Base-by-base conservation (phyloP, 2,113 vertebrate genomes). In the Pygoscelis antarcticus region DNA sequence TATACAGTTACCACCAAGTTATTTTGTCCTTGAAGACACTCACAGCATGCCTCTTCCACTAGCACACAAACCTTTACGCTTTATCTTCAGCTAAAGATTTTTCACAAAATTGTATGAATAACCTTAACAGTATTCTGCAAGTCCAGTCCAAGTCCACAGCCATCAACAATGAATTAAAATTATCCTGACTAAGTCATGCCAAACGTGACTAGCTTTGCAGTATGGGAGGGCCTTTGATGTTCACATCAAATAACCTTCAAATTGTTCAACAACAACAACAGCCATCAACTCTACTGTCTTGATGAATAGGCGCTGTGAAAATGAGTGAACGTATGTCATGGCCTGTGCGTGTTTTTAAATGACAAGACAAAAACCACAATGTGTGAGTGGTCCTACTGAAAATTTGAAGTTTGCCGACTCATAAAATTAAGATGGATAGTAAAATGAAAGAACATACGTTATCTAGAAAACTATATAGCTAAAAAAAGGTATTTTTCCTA, bases 261-360 rank as follows among this genome's bases (percentile, higher is more conserved):
- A 29, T 29, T 66, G 34, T 34, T 83, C 40, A 85, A 75, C 64
- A 84, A 36, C 68, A 68, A 78, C n/a, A 68, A 78, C n/a, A 79
- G 70, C 4, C 42, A 80, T 26, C 26, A 78, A 38, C 29, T 76
- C 87, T 21, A n/a, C 1, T 60, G 40, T 34, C 54, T 46, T 54
- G 22, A 87, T n/a, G 23, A 87, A 78, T 7, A 70, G 54, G n/a
- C 15, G 18, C 32, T 34, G 23, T 10, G 25, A 94, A 90, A 91
- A 68, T 9, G 32, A 65, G 60, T 7, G 54, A 14, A 29, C 0
- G 0, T 47, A 10, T 3, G 5, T 70, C 38, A 75, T 0, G 5
- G n/a, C 22, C 29, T 68, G 16, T 38, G 25, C 1, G 0, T 2
- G 30, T 4, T 70, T 49, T 36, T 55, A 55, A 86, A 46, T 16